Base-by-base conservation (phyloP, 2,888 invertebrate genomes). In the Caenorhabditis imperialis region DNA sequence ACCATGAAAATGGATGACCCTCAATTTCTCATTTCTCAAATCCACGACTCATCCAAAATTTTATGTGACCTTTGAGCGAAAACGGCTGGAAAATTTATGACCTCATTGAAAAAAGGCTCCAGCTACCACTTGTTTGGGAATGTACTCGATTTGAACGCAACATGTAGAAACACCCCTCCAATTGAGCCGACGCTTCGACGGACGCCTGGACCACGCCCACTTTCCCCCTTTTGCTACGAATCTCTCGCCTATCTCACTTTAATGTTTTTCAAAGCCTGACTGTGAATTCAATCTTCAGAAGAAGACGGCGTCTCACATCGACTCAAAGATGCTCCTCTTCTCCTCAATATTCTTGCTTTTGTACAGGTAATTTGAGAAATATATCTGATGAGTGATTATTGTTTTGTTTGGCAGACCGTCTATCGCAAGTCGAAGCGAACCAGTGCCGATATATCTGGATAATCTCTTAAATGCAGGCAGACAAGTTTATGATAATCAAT, bases 401-500 rank as follows among this genome's bases (percentile, higher is more conserved):
- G 22, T 35, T 5, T 45, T 8, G 5, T 40, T n/a, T 54, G 54
- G 50, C 37, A 63, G 50, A 57, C 16, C n/a, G 18, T 40, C 38
- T n/a, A 33, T 14, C n/a, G 61, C 55, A 40, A 65, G 70, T 48
- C 60, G 83, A n/a, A 79, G 78, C 40, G 84, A 86, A 23, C 85
- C 86, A 1, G 81, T 86, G 30, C 86, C 86, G 1, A 63, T 87
- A n/a, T 82, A 85, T 51, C 73, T 86, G 72, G 84, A 87, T 47
- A 76, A 84, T n/a, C 75, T 84, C 77, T 57, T 86, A 53, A 50
- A 77, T 48, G 83, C 83, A 8, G 86, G 86, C 3, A 51, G 86
- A 35, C 20, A 69, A 10, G 78, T 82, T n/a, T 86, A 86, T 55
- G 86, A 86, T 67, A 86, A 85, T 53, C 86, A 87, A 51, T 84